Percentiles rank a stretch among this genome's conserved stretches.
phyloP scores from a whole-genome alignment of 2,113 vertebrate species.

The Passer domesticus region DNA sequence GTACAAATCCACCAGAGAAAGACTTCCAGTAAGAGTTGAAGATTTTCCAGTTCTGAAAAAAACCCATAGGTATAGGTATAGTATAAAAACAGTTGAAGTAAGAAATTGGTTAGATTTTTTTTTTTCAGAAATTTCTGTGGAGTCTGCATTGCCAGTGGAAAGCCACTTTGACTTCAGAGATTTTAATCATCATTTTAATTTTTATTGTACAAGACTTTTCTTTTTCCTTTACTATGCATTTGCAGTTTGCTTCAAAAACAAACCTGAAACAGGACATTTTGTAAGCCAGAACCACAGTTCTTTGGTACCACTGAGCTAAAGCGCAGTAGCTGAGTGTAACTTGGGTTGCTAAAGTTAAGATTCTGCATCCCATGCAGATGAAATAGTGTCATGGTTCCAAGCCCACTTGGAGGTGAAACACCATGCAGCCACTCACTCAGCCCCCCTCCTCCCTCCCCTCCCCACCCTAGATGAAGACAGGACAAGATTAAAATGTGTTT shows the following conservation, averaged over 20 bases:
- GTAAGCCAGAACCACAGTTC: not conserved
- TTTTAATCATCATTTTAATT: not conserved
- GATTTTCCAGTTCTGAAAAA: not conserved
- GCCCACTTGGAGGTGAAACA: not conserved
- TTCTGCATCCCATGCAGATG: not conserved
- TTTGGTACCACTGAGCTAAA: not conserved
- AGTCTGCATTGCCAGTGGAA: not conserved
- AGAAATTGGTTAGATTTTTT: not conserved
- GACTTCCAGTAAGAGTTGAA: not conserved
- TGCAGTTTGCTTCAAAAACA: not conserved
- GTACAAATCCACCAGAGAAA: not conserved
- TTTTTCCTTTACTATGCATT: not conserved
- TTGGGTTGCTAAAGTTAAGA: not conserved
- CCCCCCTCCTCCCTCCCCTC: not conserved
- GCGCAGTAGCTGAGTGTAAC: not conserved
- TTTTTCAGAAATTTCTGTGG: not conserved
- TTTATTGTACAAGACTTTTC: not conserved
- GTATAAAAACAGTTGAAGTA: not conserved
- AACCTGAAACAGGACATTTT: not conserved
- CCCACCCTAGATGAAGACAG: not conserved
- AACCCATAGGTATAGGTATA: not conserved
- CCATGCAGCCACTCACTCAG: accelerated
- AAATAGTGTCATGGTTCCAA: not conserved
- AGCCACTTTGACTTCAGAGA: not conserved
- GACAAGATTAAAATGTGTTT: not conserved